Percentiles rank a stretch among this genome's conserved stretches.
Conservation (phyloP, 2,797 vertebrate species). For the Acipenser ruthenus region DNA sequence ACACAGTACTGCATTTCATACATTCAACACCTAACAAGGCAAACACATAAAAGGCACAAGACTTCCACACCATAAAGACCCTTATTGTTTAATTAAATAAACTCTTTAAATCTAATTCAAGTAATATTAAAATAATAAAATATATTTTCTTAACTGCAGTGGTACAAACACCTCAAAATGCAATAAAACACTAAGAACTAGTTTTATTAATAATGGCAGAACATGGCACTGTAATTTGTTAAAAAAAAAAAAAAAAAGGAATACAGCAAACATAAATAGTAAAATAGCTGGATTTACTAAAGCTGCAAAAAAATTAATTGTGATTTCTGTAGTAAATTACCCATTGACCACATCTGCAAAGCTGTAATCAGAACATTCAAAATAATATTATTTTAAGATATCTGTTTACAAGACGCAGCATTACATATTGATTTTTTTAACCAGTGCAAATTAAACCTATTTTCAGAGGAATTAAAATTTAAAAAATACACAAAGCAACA, state of each 20-base stretch:
- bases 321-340: neutral
- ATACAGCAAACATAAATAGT: neutral
- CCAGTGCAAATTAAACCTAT: no score
- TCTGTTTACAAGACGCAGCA: conserved; percentile 1
- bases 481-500: no score
- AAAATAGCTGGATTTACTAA: neutral
- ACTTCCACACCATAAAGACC: conserved; percentile 79
- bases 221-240: conserved; percentile 59
- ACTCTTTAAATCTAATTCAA: conserved; percentile 65
- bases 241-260: neutral
- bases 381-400: neutral
- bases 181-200: conserved; percentile 43
- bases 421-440: neutral
- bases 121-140: conserved; percentile 67
- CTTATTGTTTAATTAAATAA: conserved; percentile 46
- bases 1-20: conserved; percentile 76
- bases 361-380: neutral
- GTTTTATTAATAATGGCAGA: conserved; percentile 41
- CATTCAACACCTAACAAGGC: conserved; percentile 88
- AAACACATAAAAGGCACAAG: conserved; percentile 87
- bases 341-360: neutral
- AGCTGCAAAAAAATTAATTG: neutral
- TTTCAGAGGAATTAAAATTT: no score
- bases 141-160: conserved; percentile 42
- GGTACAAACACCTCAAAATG: conserved; percentile 54